Base-by-base conservation (phyloP, 2,113 vertebrate genomes). In the Pardalotus punctatus region DNA sequence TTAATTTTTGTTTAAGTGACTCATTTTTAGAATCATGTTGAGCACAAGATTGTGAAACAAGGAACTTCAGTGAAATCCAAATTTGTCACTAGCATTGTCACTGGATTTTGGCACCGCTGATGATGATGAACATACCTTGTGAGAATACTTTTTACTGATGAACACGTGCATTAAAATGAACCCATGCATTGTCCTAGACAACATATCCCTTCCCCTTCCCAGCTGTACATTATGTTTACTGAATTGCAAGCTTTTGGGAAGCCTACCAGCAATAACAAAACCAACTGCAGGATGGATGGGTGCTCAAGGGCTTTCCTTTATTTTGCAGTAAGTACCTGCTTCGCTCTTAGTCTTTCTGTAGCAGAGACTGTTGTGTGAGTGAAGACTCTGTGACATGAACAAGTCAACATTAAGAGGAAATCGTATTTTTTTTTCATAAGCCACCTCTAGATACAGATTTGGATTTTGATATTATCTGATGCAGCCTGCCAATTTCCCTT, bases 381-480 rank as follows among this genome's bases (percentile, higher is more conserved):
- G 42, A 28, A 81, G 27, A 47, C 56, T 51, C 93, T 73, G 72
- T 27, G 29, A 77, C 40, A 56, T 20, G 12, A 33, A 48, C 4
- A 43, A 53, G 11, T 51, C 29, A 40, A 79, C 57, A 48, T 18
- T 65, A 88, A 51, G 14, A 76, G 12, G 31, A 86, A 78, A 50
- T 11, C 0, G 0, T 29, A 2, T 58, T 35, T 57, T 80, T 80
- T 60, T 57, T 72, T 14, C 27, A n/a, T 88, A n/a, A 91, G 11
- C 14, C 42, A 86, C 47, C 28, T 15, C 25, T 38, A 58, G 40
- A 76, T 84, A 60, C 40, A 67, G 92, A 76, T 53, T 86, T 67
- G 66, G 66, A 67, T 90, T 69, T 92, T 95, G 36, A 38, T 74
- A 81, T 70, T 92, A 85, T 67, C 66, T 43, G 29, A 48, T n/a